Percentiles rank a stretch among this genome's conserved stretches.
These are phyloP conservation scores for Crotalus horridus DNA, from an alignment of 2,113 vertebrate species.

Conservation along the genomic window DNA sequence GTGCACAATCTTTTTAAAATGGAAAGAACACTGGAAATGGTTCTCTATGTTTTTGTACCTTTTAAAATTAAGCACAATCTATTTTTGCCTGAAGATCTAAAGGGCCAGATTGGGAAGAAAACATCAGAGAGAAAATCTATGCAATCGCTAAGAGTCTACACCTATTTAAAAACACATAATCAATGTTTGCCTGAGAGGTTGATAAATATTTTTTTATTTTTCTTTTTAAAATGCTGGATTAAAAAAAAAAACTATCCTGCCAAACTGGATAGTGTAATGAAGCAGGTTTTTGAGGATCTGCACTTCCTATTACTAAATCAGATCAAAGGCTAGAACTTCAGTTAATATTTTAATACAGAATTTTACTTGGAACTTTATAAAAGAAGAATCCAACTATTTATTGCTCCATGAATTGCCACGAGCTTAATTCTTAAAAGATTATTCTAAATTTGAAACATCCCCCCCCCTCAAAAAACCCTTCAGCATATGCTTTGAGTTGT, in stretches of 20 bases:
- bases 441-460: background rate
- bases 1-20: background rate
- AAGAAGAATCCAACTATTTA: background rate
- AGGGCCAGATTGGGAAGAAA: background rate
- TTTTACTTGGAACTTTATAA: background rate
- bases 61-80: background rate
- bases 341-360: background rate
- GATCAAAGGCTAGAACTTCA: background rate
- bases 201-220: background rate
- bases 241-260: background rate
- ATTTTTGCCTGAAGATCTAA: background rate
- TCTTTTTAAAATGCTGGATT: background rate
- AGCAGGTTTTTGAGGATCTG: background rate
- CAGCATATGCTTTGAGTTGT: background rate
- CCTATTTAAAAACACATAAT: background rate
- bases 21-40: background rate
- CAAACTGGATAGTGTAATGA: background rate
- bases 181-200: background rate
- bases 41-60: background rate
- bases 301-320: background rate
- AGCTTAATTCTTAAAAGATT: background rate
- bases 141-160: background rate
- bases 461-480: background rate
- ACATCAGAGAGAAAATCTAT: background rate
- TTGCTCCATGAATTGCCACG: background rate